These are phyloP conservation scores for Trachops cirrhosus DNA, from an alignment of 2,797 vertebrate genomes.

Conservation along the genomic window DNA sequence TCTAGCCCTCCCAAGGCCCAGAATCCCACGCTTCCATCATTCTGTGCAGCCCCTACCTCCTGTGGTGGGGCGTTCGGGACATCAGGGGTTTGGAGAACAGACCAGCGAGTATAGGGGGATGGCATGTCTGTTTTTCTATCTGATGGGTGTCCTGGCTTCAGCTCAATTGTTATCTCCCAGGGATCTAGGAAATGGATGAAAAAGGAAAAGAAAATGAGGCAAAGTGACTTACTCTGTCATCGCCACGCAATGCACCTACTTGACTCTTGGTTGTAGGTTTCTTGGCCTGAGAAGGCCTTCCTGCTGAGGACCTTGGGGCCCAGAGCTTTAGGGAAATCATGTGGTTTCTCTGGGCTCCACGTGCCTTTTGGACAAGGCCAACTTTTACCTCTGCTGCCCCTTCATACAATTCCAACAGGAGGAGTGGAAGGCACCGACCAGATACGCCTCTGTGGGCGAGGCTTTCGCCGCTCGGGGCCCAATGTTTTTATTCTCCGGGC, in stretches of 20 bases:
- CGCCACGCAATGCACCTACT: fast-evolving
- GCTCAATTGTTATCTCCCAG: not conserved
- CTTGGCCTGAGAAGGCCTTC: not conserved
- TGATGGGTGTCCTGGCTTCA: not conserved
- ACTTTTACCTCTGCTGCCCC: not conserved
- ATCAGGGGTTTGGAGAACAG: not conserved
- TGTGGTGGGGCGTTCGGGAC: not conserved
- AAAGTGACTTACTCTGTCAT: not conserved
- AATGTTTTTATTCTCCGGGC: not conserved
- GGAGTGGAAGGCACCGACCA: not conserved
- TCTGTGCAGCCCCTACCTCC: not conserved
- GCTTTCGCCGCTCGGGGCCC: not conserved
- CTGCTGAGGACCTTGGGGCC: not conserved
- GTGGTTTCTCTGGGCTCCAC: not conserved
- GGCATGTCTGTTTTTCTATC: not conserved
- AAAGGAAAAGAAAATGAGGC: not conserved
- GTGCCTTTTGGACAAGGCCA: not conserved
- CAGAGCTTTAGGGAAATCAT: not conserved
- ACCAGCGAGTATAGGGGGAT: not conserved
- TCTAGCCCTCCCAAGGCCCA: not conserved
- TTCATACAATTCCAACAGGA: not conserved
- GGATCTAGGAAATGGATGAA: not conserved
- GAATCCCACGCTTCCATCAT: not conserved
- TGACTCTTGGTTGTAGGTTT: not conserved
- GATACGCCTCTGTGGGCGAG: not conserved